phyloP scores from a whole-genome alignment of 2,888 invertebrate species.

The Plebejus anna region DNA sequence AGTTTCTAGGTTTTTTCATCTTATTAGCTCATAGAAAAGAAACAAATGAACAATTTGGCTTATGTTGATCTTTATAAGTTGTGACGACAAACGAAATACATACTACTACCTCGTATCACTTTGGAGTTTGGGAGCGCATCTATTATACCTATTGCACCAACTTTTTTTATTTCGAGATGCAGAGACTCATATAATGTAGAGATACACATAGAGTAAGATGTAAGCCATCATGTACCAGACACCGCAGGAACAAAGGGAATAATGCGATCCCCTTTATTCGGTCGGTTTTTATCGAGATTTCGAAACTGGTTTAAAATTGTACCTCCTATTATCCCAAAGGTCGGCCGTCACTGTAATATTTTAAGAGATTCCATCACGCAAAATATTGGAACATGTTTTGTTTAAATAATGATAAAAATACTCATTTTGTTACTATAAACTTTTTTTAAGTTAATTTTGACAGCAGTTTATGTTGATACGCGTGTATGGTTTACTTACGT shows the following conservation, averaged over 20 bases:
- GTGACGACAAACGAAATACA: too few relatives aligned
- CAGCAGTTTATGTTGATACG: neutral
- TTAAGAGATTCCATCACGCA: conserved; percentile 75
- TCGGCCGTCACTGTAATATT: conserved; percentile 66
- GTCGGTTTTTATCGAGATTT: conserved; percentile 57
- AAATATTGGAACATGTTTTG: conserved; percentile 63
- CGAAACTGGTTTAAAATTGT: conserved; percentile 75
- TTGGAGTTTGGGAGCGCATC: too few relatives aligned
- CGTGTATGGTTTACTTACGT: neutral
- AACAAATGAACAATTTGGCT: too few relatives aligned
- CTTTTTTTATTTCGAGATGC: too few relatives aligned
- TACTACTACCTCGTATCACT: too few relatives aligned
- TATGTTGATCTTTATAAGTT: too few relatives aligned
- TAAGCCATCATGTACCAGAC: conserved; percentile 27
- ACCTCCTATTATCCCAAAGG: conserved; percentile 77
- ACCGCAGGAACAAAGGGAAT: conserved; percentile 43
- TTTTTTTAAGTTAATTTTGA: neutral
- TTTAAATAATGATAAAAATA: conserved; percentile 23
- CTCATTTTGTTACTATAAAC: neutral
- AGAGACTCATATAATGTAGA: too few relatives aligned
- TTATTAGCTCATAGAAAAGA: too few relatives aligned
- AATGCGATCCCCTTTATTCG: conserved; percentile 62
- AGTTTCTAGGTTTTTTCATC: too few relatives aligned
- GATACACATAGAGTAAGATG: neutral
- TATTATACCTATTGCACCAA: too few relatives aligned